Percentiles rank a stretch among this genome's conserved stretches.
Evolutionary conservation across 37 sponge, comb jelly and placozoan genomes (phyloP).

Genomic region (Mnemiopsis leidyi): DNA sequence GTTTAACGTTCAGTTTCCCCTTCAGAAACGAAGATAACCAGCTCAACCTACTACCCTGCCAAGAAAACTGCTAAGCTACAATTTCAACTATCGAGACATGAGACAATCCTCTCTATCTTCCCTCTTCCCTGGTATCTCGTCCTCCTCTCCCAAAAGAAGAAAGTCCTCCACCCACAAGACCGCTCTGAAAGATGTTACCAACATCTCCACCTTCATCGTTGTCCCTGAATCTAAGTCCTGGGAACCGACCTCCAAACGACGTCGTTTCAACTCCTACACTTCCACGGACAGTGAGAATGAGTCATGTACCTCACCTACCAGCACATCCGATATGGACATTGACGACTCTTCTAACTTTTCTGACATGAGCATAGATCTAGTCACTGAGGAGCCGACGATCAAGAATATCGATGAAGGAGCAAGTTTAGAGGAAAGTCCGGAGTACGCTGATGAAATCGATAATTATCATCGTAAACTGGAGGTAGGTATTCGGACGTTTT

Average conservation of each 20-base stretch:
- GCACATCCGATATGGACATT: not conserved
- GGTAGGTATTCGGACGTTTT: too few relatives aligned
- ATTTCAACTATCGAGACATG: too few relatives aligned
- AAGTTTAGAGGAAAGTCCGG: not conserved
- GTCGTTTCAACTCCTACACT: not conserved
- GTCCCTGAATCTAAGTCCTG: not conserved
- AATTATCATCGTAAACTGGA: not conserved
- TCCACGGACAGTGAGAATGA: not conserved
- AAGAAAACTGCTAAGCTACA: too few relatives aligned
- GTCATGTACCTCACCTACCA: too few relatives aligned
- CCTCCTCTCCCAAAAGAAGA: not conserved
- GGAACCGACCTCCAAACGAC: not conserved
- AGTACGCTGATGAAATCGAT: conserved; percentile 9
- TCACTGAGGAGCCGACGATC: not conserved
- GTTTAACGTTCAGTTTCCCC: too few relatives aligned
- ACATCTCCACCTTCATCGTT: not conserved
- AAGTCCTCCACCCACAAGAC: not conserved
- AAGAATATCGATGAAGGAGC: not conserved
- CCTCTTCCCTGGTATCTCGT: not conserved
- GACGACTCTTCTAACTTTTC: not conserved
- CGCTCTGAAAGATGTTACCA: not conserved
- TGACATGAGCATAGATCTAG: conserved; percentile 4
- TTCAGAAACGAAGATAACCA: too few relatives aligned
- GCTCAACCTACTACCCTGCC: too few relatives aligned
- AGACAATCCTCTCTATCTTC: too few relatives aligned